Conservation (phyloP, 2,888 invertebrate species). For the Nephrotoma appendiculata region DNA sequence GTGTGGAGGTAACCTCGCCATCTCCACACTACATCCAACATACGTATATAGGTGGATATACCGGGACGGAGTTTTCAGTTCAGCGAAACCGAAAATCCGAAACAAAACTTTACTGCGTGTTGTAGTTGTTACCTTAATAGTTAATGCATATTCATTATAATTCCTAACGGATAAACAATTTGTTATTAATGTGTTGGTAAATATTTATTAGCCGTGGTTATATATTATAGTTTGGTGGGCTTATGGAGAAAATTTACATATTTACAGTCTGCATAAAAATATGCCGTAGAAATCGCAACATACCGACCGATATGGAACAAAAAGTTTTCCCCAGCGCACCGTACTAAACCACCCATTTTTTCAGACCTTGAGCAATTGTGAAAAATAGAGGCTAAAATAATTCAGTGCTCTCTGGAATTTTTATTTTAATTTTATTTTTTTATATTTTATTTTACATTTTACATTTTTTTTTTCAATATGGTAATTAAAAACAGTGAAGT, state of each 20-base stretch:
- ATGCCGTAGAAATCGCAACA: background rate
- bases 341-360: background rate
- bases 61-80: background rate
- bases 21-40: background rate
- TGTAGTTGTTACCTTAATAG: background rate
- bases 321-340: background rate
- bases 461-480: background rate
- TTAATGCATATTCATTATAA: background rate
- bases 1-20: background rate
- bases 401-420: conserved; percentile 1
- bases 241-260: background rate
- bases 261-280: background rate
- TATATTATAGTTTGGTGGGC: background rate
- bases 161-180: conserved; percentile 4
- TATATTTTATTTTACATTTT: background rate
- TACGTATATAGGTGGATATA: background rate
- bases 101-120: background rate
- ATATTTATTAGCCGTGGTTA: background rate
- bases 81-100: background rate
- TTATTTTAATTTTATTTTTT: background rate
- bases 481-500: conserved; percentile 4
- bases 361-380: conserved; percentile 1
- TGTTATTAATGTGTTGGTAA: conserved; percentile 1
- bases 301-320: background rate
- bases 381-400: conserved; percentile 1